Conservation (phyloP, 2,113 vertebrate genomes). For the Phalacrocorax carbo region DNA sequence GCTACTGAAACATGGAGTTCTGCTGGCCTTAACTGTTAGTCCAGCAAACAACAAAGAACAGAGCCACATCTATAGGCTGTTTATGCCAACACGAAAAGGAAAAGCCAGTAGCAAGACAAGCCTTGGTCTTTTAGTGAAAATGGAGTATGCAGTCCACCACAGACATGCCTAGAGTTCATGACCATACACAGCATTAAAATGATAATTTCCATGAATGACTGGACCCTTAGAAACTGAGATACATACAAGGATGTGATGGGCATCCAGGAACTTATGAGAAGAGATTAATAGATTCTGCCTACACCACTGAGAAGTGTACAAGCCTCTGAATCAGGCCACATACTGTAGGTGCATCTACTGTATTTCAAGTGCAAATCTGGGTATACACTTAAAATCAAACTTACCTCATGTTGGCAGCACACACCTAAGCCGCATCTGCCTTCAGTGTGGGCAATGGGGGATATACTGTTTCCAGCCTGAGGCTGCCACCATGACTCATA, state of each 20-base stretch:
- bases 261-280: not conserved
- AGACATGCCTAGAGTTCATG: not conserved
- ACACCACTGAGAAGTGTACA: not conserved
- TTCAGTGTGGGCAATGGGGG: not conserved
- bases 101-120: not conserved
- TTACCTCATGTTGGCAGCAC: not conserved
- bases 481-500: not conserved
- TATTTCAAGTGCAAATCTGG: not conserved
- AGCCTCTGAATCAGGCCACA: not conserved
- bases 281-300: not conserved
- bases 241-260: not conserved
- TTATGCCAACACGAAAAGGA: not conserved
- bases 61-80: not conserved
- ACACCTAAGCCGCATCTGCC: not conserved
- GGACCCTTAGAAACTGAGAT: not conserved
- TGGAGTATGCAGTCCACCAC: not conserved
- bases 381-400: not conserved
- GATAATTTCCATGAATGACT: not conserved
- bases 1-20: not conserved
- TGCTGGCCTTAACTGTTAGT: not conserved
- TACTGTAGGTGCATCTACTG: fast-evolving
- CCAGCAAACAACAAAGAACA: not conserved
- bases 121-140: not conserved
- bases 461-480: not conserved
- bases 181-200: not conserved